Evolutionary conservation across 2,113 vertebrate genomes (phyloP).

Genomic region (Thomomys bottae): DNA sequence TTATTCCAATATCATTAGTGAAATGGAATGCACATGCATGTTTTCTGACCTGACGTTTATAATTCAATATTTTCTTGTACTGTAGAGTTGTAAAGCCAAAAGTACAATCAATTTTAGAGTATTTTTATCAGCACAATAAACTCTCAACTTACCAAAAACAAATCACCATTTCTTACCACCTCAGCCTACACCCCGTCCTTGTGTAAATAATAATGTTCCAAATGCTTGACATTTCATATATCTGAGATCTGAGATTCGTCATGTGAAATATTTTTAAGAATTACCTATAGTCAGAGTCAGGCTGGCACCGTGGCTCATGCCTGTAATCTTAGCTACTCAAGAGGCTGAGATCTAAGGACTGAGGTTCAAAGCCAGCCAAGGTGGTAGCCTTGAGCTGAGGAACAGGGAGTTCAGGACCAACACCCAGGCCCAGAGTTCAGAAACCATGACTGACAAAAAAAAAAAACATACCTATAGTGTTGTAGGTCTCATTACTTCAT

Average conservation of each 20-base stretch:
- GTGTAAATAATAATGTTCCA: neutral
- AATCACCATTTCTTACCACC: neutral
- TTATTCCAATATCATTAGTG: conserved; percentile 35
- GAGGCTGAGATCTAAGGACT: too few relatives aligned
- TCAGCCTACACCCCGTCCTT: neutral
- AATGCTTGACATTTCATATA: neutral
- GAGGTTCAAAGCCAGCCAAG: too few relatives aligned
- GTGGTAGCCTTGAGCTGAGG: too few relatives aligned
- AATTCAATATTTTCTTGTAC: neutral
- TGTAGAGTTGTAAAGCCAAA: neutral
- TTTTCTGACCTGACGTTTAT: neutral
- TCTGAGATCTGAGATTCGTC: neutral
- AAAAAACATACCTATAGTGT: neutral
- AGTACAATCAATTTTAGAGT: neutral
- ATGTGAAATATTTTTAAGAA: neutral
- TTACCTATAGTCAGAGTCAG: neutral
- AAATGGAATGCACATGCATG: neutral
- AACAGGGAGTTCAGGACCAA: too few relatives aligned
- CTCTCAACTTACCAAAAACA: neutral
- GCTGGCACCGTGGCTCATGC: too few relatives aligned
- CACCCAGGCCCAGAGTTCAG: too few relatives aligned
- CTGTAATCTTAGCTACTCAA: too few relatives aligned
- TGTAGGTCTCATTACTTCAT: neutral
- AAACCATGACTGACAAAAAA: too few relatives aligned
- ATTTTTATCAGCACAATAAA: neutral